Percentiles rank a stretch among this genome's conserved stretches.
phyloP scores from a whole-genome alignment of 2,888 invertebrate species.

The Lithophane semibrunnea region DNA sequence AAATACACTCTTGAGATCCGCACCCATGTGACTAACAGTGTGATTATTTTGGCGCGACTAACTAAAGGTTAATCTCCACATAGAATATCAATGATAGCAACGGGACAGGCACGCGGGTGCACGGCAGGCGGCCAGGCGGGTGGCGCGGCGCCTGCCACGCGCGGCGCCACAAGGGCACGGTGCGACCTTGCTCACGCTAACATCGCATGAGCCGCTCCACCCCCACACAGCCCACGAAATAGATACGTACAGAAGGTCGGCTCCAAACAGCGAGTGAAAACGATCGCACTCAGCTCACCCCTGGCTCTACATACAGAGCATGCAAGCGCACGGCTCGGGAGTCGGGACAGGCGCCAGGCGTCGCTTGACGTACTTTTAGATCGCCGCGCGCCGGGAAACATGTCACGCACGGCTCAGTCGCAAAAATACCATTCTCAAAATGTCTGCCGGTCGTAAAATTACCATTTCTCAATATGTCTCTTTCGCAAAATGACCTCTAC shows the following conservation, averaged over 20 bases:
- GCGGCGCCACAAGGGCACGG: background rate
- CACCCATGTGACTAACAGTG: no score
- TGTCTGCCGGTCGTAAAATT: no score
- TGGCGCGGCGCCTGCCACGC: conserved; percentile 17
- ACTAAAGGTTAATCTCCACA: background rate
- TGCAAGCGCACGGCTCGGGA: background rate
- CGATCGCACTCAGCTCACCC: background rate
- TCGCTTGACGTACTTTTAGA: no score
- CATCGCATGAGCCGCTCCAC: background rate
- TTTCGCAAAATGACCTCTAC: no score
- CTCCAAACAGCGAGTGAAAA: background rate
- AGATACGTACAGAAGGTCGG: background rate
- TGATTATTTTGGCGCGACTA: no score
- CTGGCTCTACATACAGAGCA: background rate
- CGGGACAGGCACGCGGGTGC: background rate
- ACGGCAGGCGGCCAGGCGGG: background rate
- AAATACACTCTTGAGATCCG: no score
- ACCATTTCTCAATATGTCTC: no score
- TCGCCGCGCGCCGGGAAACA: no score
- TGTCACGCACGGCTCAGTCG: no score
- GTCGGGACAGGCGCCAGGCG: background rate
- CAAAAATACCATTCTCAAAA: no score
- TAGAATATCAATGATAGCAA: background rate
- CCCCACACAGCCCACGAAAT: background rate
- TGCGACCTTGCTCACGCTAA: conserved; percentile 8